Evolutionary conservation across 2,113 vertebrate genomes (phyloP), one percentile per base, ranked within the genome.

Genomic region (Cynoglossus semilaevis): DNA sequence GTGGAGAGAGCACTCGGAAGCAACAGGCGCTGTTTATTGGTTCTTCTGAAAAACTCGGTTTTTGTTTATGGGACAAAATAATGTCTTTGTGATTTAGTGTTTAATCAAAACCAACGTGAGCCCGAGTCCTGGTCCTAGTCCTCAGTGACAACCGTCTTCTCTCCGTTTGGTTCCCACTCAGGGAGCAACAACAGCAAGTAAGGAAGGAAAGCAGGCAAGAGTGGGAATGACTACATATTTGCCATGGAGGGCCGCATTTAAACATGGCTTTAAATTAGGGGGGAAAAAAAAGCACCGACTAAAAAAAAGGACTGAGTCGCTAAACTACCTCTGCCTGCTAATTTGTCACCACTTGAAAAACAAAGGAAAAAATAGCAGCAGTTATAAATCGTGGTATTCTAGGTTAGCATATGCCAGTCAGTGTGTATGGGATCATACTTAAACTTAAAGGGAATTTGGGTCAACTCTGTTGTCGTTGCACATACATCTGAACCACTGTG

Each of bases 291-390:
- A 87, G 85, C 81, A 87, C 74, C 53, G 68, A 70, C 80, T 83
- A 87, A 82, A 87, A 86, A 83, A 81, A 83, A 81, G 44, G n/a
- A n/a, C n/a, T n/a, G 64, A 48, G 70, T 67, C 57, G 58, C 65
- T 76, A 78, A 71, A 80, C 84, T 85, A 83, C 64, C 82, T 74
- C 66, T 83, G 85, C 87, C 81, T 80, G 87, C 85, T 88, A 85
- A 87, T 87, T 87, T 85, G 83, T 82, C 79, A 84, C 84, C 86
- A 85, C 86, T 87, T 84, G 72, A 85, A 84, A 85, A 85, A 83
- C 50, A 2, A 12, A 36, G 73, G 35, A 63, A 69, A 81, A 83
- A 85, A 86, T 80, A 85, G 81, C 67, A 76, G 58, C 70, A 70
- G 79, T 73, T 83, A 79, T 72, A 75, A 85, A 84, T 81, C 76